phyloP scores from a whole-genome alignment of 2,888 invertebrate species.

The Nymphalis polychloros region DNA sequence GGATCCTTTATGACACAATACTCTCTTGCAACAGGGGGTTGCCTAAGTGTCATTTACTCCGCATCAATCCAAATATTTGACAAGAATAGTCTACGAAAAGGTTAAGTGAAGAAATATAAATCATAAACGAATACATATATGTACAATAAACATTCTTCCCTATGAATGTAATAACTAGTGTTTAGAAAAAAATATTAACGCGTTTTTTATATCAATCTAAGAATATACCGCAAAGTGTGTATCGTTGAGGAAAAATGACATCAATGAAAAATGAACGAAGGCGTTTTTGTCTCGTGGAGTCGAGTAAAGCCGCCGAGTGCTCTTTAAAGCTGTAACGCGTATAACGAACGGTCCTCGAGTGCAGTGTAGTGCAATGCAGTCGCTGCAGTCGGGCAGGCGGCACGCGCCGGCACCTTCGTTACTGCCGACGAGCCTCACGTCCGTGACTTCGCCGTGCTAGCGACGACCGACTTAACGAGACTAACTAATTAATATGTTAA shows the following conservation, averaged over 20 bases:
- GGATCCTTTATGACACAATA: conserved; percentile 58
- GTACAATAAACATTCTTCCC: neutral
- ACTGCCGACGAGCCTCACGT: conserved; percentile 17
- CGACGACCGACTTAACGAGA: conserved; percentile 4
- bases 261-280: conserved; percentile 63
- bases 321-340: conserved; percentile 70
- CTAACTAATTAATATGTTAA: conserved; percentile 11
- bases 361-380: conserved; percentile 52
- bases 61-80: conserved; percentile 52
- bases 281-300: conserved; percentile 70
- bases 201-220: conserved; percentile 29
- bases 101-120: conserved; percentile 4
- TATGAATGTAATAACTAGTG: too few relatives aligned
- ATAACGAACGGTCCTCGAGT: conserved; percentile 74
- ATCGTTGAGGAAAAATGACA: conserved; percentile 58
- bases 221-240: conserved; percentile 52
- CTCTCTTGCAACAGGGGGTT: conserved; percentile 49
- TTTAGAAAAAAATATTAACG: too few relatives aligned
- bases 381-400: conserved; percentile 53
- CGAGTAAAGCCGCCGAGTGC: conserved; percentile 68
- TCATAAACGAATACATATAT: neutral
- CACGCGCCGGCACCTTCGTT: conserved; percentile 60
- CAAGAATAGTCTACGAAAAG: conserved; percentile 18
- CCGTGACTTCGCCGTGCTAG: conserved; percentile 2
- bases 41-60: conserved; percentile 55